Conservation (phyloP, 2,797 vertebrate species). For the Squalus acanthias region DNA sequence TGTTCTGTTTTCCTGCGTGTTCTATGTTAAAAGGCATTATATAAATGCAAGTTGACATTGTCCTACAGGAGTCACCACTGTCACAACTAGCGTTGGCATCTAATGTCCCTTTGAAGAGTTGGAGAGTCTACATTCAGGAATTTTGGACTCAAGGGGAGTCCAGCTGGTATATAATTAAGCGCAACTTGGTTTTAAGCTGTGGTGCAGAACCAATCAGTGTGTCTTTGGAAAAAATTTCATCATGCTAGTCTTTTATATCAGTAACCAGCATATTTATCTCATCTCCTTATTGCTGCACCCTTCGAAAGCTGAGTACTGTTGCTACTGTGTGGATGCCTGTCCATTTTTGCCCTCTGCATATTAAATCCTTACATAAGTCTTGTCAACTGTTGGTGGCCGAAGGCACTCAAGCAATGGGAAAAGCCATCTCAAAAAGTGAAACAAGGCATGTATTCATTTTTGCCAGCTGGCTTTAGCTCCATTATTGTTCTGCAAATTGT, state of each 20-base stretch:
- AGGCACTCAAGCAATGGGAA: not conserved
- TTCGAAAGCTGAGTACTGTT: not conserved
- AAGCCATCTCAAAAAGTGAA: not conserved
- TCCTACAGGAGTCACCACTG: not conserved
- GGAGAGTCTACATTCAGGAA: not conserved
- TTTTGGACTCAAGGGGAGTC: not conserved
- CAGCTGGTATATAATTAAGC: not conserved
- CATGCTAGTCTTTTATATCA: not conserved
- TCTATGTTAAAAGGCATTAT: not conserved
- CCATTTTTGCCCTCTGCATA: not conserved
- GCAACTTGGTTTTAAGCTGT: not conserved
- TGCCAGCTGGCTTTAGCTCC: not conserved
- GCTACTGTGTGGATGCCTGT: not conserved
- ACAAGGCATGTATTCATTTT: not conserved
- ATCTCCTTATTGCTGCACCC: not conserved
- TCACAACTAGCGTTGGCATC: not conserved
- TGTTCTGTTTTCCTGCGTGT: not conserved
- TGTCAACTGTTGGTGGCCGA: not conserved
- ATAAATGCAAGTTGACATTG: not conserved
- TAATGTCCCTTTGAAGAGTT: not conserved
- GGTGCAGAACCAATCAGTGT: not conserved
- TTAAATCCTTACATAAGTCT: not conserved
- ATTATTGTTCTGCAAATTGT: not conserved
- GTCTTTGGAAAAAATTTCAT: not conserved
- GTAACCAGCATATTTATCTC: not conserved